Percentiles rank a stretch among this genome's conserved stretches.
These are phyloP conservation scores for Ciconia nigra DNA, from an alignment of 2,797 vertebrate genomes.

Conservation along the genomic window DNA sequence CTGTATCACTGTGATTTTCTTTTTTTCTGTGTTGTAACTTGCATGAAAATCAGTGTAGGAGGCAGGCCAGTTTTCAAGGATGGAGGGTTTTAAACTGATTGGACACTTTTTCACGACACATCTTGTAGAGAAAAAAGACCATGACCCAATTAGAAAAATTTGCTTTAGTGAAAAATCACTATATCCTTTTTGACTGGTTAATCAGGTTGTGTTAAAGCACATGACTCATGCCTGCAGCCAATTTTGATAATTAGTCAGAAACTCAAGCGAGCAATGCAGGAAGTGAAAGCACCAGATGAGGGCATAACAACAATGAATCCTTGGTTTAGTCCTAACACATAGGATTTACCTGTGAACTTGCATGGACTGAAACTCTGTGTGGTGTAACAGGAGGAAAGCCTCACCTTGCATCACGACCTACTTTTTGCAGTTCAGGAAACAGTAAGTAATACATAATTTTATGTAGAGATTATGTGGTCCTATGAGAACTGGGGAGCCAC, in stretches of 20 bases:
- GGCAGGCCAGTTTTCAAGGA: not conserved
- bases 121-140: not conserved
- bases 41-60: not conserved
- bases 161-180: not conserved
- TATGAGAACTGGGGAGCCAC: not conserved
- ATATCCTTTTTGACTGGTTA: not conserved
- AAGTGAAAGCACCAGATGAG: not conserved
- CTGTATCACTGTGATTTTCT: not conserved
- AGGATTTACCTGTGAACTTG: not conserved
- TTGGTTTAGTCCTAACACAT: not conserved
- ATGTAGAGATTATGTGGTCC: not conserved
- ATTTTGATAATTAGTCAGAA: constrained; percentile 21
- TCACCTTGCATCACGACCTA: not conserved
- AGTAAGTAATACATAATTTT: not conserved
- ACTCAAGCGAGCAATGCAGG: not conserved
- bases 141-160: not conserved
- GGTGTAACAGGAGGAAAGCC: not conserved
- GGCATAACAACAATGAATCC: not conserved
- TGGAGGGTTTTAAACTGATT: not conserved
- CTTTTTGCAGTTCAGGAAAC: not conserved
- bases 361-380: not conserved
- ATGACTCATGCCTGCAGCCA: not conserved
- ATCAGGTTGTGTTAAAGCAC: not conserved
- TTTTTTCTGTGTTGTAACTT: not conserved
- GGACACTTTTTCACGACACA: not conserved